Evolutionary conservation across 2,113 vertebrate species (phyloP).

Genomic region (Microtus montanus): DNA sequence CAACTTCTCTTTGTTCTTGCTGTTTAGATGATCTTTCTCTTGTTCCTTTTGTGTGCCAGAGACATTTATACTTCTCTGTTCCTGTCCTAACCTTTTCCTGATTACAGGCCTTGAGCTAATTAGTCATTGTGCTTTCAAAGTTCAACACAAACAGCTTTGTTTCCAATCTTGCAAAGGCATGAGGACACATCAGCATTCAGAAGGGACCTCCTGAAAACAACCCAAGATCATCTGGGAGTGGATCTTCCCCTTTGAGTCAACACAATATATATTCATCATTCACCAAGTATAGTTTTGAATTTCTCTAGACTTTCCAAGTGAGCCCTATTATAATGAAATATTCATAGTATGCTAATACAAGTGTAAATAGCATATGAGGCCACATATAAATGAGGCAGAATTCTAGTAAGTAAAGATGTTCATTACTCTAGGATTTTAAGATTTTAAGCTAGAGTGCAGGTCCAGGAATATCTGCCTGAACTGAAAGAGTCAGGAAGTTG

Average conservation of each 20-base stretch:
- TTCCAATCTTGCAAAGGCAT: conserved; percentile 39
- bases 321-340: conserved; percentile 63
- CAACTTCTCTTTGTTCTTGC: conserved; percentile 30
- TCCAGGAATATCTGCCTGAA: background rate
- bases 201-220: conserved; percentile 61
- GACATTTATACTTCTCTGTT: conserved; percentile 50
- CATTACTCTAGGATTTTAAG: background rate
- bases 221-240: conserved; percentile 65
- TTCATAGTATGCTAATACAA: conserved; percentile 49
- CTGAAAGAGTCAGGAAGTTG: background rate
- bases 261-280: conserved; percentile 53
- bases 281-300: conserved; percentile 56
- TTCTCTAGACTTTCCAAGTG: conserved; percentile 41
- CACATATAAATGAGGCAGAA: conserved; percentile 22
- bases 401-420: conserved; percentile 36
- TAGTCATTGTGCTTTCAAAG: conserved; percentile 34
- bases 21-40: background rate
- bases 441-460: background rate
- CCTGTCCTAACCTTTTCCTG: conserved; percentile 60
- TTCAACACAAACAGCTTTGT: conserved; percentile 63
- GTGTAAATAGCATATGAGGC: conserved; percentile 47
- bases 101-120: conserved; percentile 57
- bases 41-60: background rate
- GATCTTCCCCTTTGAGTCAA: conserved; percentile 58
- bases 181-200: conserved; percentile 59